Evolutionary conservation across 2,888 invertebrate species (phyloP), one percentile per base, ranked within the genome.

Genomic region (Aleiodes testaceus): DNA sequence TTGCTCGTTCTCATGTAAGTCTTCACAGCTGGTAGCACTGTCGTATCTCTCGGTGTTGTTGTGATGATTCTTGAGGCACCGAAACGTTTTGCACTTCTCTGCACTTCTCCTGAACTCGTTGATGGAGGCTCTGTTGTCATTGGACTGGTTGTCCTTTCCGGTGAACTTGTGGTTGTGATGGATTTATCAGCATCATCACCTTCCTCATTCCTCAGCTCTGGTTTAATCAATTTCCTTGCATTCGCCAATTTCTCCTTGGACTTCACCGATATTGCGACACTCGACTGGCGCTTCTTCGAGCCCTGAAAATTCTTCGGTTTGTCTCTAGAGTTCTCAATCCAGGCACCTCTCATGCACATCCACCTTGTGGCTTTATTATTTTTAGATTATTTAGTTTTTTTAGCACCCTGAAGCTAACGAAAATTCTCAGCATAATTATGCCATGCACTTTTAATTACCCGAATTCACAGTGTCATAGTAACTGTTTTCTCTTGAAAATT

Each of bases 161-260:
- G 30, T 22, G 69, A 12, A 63, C 11, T 47, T 7, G 36, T 1
- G 1, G 70, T 68, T 7, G 59, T 42, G 11, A 47, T 44, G n/a
- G 68, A 14, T 3, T 36, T 22, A 47, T 65, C 14, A n/a, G 4
- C 18, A 20, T 22, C 72, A 63, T 75, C 66, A 72, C 77, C 78
- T 66, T 82, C 82, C 47, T 80, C 81, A 36, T 77, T 76, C 50
- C 77, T 78, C 64, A 82, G 61, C 53, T 84, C 85, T 6, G 83
- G 81, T 69, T 84, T 85, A 36, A 84, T 78, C 72, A 84, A 73
- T 76, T 83, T 85, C 67, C 80, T 79, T 42, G 84, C 83, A 59
- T 82, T 80, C 50, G 86, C 85, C 80, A 87, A 69, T 78, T 87
- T 87, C 78, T 81, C 79, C 78, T 79, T 81, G 14, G 86, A 85